Evolutionary conservation across 2,797 vertebrate species (phyloP).

Genomic region (Euphonia xanthogaster): DNA sequence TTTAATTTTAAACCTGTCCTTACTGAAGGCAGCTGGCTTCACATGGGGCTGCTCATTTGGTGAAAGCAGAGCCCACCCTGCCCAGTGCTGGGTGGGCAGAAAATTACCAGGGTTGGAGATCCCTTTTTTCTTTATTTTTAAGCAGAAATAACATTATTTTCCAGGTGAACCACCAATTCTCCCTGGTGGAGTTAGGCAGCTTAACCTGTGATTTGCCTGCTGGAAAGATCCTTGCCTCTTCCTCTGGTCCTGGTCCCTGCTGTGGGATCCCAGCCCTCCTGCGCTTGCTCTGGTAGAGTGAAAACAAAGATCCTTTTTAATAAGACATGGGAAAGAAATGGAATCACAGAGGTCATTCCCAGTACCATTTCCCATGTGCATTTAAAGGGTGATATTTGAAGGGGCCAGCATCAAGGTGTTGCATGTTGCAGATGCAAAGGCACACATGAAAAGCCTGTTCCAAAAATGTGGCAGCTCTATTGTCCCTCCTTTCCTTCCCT

Average conservation of each 20-base stretch:
- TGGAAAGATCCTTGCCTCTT: background rate
- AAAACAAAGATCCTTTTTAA: background rate
- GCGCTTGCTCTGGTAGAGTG: accelerated
- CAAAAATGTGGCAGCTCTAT: background rate
- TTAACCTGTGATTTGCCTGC: background rate
- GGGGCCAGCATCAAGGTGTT: background rate
- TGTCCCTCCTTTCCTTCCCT: background rate
- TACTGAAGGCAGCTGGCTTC: background rate
- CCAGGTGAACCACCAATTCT: background rate
- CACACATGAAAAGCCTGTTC: background rate
- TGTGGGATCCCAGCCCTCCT: background rate
- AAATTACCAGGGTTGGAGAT: background rate
- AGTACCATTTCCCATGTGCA: accelerated
- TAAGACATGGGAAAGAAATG: background rate
- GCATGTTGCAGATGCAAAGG: background rate
- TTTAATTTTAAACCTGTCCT: background rate
- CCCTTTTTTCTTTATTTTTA: background rate
- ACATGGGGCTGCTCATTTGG: background rate
- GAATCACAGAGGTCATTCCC: background rate
- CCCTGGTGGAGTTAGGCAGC: background rate
- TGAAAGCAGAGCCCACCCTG: background rate
- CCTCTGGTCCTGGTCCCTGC: background rate
- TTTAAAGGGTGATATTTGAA: background rate
- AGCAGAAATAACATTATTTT: background rate
- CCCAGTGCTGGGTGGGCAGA: background rate